Evolutionary conservation across 1,140 invertebrate species (phyloP).

Genomic region (Drosophila tsacasi): DNA sequence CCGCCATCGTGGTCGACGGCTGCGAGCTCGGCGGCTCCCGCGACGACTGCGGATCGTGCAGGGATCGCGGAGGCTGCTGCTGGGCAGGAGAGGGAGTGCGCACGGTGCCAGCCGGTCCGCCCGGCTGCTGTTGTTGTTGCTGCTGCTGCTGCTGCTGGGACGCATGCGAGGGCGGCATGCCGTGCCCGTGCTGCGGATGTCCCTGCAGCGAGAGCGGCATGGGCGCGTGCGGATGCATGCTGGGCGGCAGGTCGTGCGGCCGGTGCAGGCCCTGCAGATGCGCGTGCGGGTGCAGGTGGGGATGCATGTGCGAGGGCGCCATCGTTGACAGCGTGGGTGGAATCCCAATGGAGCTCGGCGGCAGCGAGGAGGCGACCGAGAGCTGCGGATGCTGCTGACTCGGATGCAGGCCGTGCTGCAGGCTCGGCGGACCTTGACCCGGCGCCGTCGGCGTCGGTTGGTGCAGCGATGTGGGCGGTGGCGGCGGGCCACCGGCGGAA

Average conservation of each 20-base stretch:
- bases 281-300: slow-evolving; percentile 72
- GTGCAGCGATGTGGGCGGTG: slow-evolving; percentile 63
- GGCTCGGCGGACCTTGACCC: slow-evolving; percentile 49
- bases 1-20: slow-evolving; percentile 63
- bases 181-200: slow-evolving; percentile 66
- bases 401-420: slow-evolving; percentile 69
- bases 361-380: slow-evolving; percentile 63
- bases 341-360: slow-evolving; percentile 56
- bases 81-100: slow-evolving; percentile 81
- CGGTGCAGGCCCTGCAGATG: slow-evolving; percentile 74
- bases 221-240: slow-evolving; percentile 76
- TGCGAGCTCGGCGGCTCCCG: slow-evolving; percentile 63
- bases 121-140: slow-evolving; percentile 73
- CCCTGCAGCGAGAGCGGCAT: slow-evolving; percentile 78
- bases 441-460: slow-evolving; percentile 44
- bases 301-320: slow-evolving; percentile 74
- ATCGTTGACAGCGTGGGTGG: slow-evolving; percentile 75
- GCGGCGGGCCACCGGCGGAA: slow-evolving; percentile 35
- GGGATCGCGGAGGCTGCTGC: slow-evolving; percentile 69
- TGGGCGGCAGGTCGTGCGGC: slow-evolving; percentile 73
- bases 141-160: slow-evolving; percentile 78
- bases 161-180: slow-evolving; percentile 68
- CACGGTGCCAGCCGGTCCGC: slow-evolving; percentile 85
- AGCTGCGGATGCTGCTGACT: slow-evolving; percentile 65
- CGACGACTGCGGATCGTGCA: slow-evolving; percentile 70